These are phyloP conservation scores for Odocoileus hemionus DNA, from an alignment of 2,113 vertebrate genomes.

Conservation along the genomic window DNA sequence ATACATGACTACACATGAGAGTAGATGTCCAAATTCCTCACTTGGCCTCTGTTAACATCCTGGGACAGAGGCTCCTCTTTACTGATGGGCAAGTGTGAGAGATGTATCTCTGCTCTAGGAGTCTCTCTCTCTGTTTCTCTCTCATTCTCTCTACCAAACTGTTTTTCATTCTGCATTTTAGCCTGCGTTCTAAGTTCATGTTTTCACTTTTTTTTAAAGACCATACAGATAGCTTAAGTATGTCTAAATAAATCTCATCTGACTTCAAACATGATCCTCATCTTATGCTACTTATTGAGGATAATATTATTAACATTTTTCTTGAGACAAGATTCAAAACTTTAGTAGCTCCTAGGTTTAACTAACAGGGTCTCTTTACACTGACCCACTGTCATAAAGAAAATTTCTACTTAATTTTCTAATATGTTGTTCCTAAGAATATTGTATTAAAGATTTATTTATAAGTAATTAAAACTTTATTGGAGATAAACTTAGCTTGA, in stretches of 20 bases:
- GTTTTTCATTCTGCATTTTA: neutral
- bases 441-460: neutral
- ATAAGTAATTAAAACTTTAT: neutral
- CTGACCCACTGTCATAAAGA: neutral
- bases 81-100: neutral
- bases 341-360: neutral
- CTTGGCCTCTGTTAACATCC: neutral
- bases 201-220: neutral
- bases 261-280: neutral
- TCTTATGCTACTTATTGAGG: neutral
- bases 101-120: neutral
- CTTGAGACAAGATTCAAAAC: neutral
- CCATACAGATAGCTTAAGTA: neutral
- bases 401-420: neutral
- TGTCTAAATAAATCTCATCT: neutral
- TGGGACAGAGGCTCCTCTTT: accelerated
- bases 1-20: neutral
- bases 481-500: neutral
- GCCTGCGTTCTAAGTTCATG: neutral
- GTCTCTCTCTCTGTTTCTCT: neutral
- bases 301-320: neutral
- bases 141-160: neutral
- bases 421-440: neutral
- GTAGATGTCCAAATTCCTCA: neutral
- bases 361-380: neutral